These are phyloP conservation scores for Notolepis coatsorum DNA, from an alignment of 2,797 vertebrate species.

Conservation along the genomic window DNA sequence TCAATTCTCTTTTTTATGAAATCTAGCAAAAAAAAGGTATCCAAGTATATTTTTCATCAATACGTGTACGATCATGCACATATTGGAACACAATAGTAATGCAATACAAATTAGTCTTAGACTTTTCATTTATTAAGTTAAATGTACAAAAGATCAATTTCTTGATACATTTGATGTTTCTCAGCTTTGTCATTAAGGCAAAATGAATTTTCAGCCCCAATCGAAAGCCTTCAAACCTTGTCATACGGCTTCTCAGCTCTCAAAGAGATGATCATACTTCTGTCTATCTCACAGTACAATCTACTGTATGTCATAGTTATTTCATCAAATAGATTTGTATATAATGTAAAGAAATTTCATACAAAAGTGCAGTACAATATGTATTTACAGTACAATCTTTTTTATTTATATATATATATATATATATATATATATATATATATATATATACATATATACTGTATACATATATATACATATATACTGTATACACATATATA, in stretches of 20 bases:
- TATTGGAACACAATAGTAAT: constrained; percentile 8
- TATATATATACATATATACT: constrained; percentile 53
- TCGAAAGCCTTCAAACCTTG: constrained; percentile 76
- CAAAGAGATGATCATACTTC: constrained; percentile 59
- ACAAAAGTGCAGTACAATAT: constrained; percentile 82
- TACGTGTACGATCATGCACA: too few relatives aligned
- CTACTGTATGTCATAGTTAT: constrained; percentile 70
- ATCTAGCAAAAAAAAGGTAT: too few relatives aligned
- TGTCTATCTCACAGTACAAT: constrained; percentile 70
- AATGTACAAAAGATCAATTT: constrained; percentile 83
- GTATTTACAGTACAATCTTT: constrained; percentile 80
- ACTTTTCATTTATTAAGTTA: constrained; percentile 84
- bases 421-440: background rate
- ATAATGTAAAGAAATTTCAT: constrained; percentile 76
- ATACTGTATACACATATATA: background rate
- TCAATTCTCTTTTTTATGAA: too few relatives aligned
- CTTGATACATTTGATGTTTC: constrained; percentile 78
- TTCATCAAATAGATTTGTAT: constrained; percentile 76
- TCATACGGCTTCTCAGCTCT: constrained; percentile 58
- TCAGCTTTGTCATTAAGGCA: constrained; percentile 83
- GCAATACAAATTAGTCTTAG: constrained; percentile 51
- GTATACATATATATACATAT: too few relatives aligned
- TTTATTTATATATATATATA: constrained; percentile 39
- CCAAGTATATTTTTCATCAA: too few relatives aligned
- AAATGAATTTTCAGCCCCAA: constrained; percentile 65